Base-by-base conservation (phyloP, 2,113 vertebrate genomes). In the Syngnathoides biaculeatus region DNA sequence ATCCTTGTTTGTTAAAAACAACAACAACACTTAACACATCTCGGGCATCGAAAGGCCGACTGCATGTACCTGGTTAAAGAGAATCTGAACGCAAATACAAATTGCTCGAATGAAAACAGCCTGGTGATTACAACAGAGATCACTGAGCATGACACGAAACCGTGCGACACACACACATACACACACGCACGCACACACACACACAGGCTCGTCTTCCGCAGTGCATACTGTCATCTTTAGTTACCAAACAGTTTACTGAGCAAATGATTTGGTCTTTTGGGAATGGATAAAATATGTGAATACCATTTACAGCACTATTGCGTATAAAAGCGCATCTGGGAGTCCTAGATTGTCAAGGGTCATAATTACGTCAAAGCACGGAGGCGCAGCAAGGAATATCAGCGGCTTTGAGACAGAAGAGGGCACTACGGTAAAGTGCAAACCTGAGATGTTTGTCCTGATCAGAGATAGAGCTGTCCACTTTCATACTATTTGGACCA, bases 291-390 rank as follows among this genome's bases (percentile, higher is more conserved):
- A 27, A 56, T 12, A 27, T 27, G 6, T 30, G 26, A 50, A 56
- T 56, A 6, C 30, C 24, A 56, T 27, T 27, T 15, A 6, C 17
- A 48, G 45, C 1, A 0, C 45, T 20, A 48, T 17, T 20, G 14
- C 6, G 12, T 48, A 20, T 48, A 48, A 24, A 1, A 48, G 40
- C 63, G 64, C 65, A 62, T 74, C 70, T 73, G 70, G 73, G 75
- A 72, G 73, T 78, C 50, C 42, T 60, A 64, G 84, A 84, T 84
- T 90, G 83, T 90, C 87, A 26, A 24, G 8, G 10, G 60, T 27
- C 30, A 35, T 35, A 38, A 20, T 3, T 4, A 56, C 5, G 53
- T 56, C 4, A n/a, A 65, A 52, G 77, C 6, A 59, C 47, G 58
- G 42, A 22, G 14, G 14, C 69, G 71, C 70, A 67, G 48, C 26